Base-by-base conservation (phyloP, 64 coral and sea anemone genomes). In the Porites lutea region DNA sequence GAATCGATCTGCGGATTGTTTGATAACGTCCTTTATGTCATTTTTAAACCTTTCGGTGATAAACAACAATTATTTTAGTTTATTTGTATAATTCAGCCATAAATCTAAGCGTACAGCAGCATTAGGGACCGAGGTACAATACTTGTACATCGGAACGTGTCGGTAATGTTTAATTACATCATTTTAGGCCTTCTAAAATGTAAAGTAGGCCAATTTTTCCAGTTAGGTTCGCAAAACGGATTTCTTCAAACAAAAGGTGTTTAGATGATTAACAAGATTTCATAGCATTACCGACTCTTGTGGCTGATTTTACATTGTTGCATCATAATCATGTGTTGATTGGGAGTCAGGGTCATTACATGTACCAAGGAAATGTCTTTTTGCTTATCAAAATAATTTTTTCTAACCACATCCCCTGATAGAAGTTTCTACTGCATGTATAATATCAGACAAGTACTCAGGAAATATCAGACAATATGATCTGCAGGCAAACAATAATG, bases 11-110 rank as follows among this genome's bases (percentile, higher is more conserved):
- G 60, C 45, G 18, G 79, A 47, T 65, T 65, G 48, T 82, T 82
- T 82, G 59, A 65, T 49, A 59, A 82, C 43, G 14, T 63, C 65
- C 59, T 65, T 16, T 62, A 47, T 15, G 58, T 37, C 21, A 64
- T 63, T 64, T 82, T n/a, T 22, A 52, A 57, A 55, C 8, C n/a
- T 47, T 65, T 22, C 10, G 37, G 15, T 13, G 15, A 14, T 46
- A 20, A 37, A 23, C 48, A 82, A 82, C 59, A 65, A 82, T 82
- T 57, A 7, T 57, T 57, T 57, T 13, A 65, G 13, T 82, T 82
- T 18, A 64, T 48, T 82, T 82, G 79, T 19, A 9, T 82, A 14
- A 27, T 65, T 64, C 37, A 46, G 50, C 72, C 14, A 18, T 48
- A 18, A 15, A 48, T 75, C 72, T 50, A 75, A 75, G 47, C 43